Evolutionary conservation across 2,888 invertebrate genomes (phyloP), one percentile per base, ranked within the genome.

Genomic region (Drosophila hamatofila): DNA sequence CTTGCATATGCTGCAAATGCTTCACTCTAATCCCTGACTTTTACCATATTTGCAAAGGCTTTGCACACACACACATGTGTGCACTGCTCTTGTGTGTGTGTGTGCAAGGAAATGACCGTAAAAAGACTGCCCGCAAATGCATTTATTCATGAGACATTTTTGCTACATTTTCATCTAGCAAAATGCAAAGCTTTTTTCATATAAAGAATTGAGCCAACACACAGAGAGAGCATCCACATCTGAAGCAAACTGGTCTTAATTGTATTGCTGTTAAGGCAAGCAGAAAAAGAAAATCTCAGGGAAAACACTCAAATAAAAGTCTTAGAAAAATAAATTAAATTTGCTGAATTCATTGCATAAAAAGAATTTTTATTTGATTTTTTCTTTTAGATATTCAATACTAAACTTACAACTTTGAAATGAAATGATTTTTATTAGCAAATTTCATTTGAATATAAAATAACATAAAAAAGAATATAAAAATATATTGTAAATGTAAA

Each of bases 91-190:
- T 46, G 6, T 35, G 44, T 49, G 39, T 52, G 37, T 59, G 66
- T 66, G 55, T 48, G 52, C 48, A 39, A 21, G n/a, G 27, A 60
- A 49, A 21, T 71, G 65, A 65, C 54, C 67, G 55, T 72, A 72
- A 67, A 70, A 88, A 70, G 56, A 78, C 74, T 71, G 56, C 60
- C 52, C 64, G 33, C 55, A 79, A 72, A 72, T 84, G 75, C 86
- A 83, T 83, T 78, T 80, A 82, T 83, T 80, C 88, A 83, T 83
- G 77, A 70, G 61, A 70, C 49, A 30, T 56, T 56, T 67, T 71
- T 73, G 63, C 51, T 44, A 9, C 67, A 72, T 71, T 66, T 56
- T 63, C 67, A 68, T 52, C 56, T 41, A 35, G 27, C 55, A 46
- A 60, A 75, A 60, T 55, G 52, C 58, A 74, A 63, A 66, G 56